Evolutionary conservation across 2,113 vertebrate genomes (phyloP).

Genomic region (Ondatra zibethicus): DNA sequence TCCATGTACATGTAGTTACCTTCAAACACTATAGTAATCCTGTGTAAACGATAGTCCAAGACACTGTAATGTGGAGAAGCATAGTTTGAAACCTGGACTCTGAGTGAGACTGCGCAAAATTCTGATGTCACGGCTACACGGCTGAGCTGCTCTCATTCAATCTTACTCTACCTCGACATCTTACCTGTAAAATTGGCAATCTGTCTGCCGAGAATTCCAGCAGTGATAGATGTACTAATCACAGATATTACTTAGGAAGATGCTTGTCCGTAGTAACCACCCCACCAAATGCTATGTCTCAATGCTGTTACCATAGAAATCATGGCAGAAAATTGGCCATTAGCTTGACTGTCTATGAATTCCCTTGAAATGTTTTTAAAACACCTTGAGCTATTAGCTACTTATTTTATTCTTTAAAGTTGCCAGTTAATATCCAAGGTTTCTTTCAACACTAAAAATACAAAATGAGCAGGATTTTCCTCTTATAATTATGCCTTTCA

Average conservation of each 20-base stretch:
- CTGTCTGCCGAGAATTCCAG: not conserved
- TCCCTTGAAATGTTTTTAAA: not conserved
- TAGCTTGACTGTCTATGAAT: constrained; percentile 12
- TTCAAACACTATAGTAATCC: not conserved
- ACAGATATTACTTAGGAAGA: not conserved
- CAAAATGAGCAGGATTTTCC: not conserved
- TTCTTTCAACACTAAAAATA: not conserved
- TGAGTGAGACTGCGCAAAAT: rapidly evolving
- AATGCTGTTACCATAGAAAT: not conserved
- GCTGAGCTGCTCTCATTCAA: not conserved
- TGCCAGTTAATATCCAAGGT: not conserved
- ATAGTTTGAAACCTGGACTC: not conserved
- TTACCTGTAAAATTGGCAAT: not conserved
- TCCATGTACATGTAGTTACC: not conserved
- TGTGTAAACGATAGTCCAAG: not conserved
- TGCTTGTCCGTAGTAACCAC: not conserved
- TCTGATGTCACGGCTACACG: not conserved
- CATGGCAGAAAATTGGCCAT: not conserved
- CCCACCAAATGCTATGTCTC: not conserved
- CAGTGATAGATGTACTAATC: not conserved
- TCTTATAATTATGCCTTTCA: not conserved
- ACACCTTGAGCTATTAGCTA: not conserved
- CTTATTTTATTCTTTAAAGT: constrained; percentile 34
- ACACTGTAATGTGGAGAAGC: not conserved
- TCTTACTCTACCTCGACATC: not conserved